phyloP scores from a whole-genome alignment of 2,113 vertebrate species.

The Phainopepla nitens region DNA sequence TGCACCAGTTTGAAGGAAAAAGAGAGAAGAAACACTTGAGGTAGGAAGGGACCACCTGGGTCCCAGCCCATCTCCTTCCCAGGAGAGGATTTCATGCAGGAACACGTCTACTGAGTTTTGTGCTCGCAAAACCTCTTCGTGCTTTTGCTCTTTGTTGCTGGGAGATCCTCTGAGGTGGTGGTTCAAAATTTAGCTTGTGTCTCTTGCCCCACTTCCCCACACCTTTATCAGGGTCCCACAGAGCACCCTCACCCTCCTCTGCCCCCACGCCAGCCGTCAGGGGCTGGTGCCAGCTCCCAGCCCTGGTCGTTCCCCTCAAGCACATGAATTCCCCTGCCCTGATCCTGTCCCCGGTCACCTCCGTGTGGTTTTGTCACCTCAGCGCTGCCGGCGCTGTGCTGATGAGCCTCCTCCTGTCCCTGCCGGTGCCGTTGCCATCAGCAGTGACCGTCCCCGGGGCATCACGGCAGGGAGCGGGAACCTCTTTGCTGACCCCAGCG shows the following conservation, averaged over 20 bases:
- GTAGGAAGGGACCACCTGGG: neutral
- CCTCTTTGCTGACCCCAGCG: neutral
- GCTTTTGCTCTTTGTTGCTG: neutral
- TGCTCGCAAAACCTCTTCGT: neutral
- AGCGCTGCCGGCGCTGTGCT: fast-evolving
- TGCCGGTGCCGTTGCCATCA: neutral
- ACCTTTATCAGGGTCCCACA: fast-evolving
- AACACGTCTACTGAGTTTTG: neutral
- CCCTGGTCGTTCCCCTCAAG: neutral
- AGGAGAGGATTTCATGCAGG: neutral
- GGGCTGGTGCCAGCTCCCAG: neutral
- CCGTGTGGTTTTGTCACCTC: fast-evolving
- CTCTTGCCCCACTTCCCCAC: neutral
- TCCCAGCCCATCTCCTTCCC: neutral
- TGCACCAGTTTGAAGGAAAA: neutral
- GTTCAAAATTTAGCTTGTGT: neutral
- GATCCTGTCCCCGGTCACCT: neutral
- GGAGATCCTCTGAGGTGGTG: neutral
- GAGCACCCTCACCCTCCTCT: neutral
- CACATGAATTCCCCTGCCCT: neutral
- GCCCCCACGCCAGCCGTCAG: neutral
- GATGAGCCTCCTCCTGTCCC: neutral
- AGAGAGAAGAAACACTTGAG: neutral
- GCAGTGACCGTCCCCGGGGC: neutral
- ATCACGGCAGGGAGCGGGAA: neutral